Evolutionary conservation across 1,140 invertebrate genomes (phyloP).

Genomic region (Drosophila chauvacae): DNA sequence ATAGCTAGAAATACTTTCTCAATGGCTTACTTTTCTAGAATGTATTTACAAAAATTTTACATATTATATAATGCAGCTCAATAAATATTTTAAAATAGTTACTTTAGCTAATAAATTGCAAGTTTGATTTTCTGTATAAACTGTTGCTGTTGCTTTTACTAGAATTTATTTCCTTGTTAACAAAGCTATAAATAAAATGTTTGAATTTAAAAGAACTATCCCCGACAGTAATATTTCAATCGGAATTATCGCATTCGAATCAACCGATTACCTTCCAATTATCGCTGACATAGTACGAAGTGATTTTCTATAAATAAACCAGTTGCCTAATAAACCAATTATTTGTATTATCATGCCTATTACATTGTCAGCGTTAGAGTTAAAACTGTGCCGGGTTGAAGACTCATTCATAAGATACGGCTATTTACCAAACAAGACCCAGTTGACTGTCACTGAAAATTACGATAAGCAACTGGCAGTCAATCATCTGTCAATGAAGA

Average conservation of each 20-base stretch:
- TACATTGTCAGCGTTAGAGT: conserved; percentile 24
- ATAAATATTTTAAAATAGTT: neutral
- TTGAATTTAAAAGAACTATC: too few relatives aligned
- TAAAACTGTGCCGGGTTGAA: neutral
- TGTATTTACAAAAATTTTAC: neutral
- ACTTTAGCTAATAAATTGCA: neutral
- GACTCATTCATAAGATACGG: conserved; percentile 15
- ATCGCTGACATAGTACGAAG: conserved; percentile 19
- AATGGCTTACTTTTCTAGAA: neutral
- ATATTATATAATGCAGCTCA: neutral
- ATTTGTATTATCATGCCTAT: conserved; percentile 7
- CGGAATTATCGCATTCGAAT: conserved; percentile 9
- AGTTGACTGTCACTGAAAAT: conserved; percentile 18
- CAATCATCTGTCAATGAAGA: conserved; percentile 37
- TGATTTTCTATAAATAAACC: conserved; percentile 37
- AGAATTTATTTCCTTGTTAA: neutral
- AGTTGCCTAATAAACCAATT: conserved; percentile 28
- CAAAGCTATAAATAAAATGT: neutral
- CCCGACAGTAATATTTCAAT: conserved; percentile 12
- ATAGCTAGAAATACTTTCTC: neutral
- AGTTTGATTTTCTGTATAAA: neutral
- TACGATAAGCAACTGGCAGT: conserved; percentile 31
- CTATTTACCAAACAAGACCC: conserved; percentile 1
- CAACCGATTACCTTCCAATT: conserved; percentile 45
- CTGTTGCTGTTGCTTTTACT: neutral